These are phyloP conservation scores for Parotocinclus haroldoi DNA, from an alignment of 2,797 vertebrate species.

Conservation along the genomic window DNA sequence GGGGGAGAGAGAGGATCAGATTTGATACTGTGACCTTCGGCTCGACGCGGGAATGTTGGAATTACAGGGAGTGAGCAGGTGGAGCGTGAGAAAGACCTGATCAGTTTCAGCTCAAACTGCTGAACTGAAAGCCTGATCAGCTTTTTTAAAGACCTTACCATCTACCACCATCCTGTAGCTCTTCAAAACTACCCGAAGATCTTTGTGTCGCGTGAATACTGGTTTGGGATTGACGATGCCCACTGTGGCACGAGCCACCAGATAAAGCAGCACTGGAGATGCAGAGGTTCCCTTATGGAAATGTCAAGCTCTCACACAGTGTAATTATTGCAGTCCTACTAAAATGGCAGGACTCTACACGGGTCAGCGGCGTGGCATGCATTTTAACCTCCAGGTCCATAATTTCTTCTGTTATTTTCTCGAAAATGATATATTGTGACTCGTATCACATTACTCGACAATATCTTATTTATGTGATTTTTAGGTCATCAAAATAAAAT, in stretches of 20 bases:
- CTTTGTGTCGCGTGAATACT: too few species aligned
- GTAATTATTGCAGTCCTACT: background rate
- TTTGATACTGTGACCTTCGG: constrained; percentile 70
- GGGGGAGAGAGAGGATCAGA: constrained; percentile 80
- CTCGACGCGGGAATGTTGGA: background rate
- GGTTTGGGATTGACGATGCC: too few species aligned
- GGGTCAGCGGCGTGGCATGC: background rate
- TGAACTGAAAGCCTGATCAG: background rate
- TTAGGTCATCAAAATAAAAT: too few species aligned
- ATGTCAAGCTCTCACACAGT: constrained; percentile 6
- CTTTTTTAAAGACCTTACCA: too few species aligned
- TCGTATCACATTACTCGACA: too few species aligned
- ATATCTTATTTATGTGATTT: too few species aligned
- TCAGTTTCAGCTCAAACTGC: constrained; percentile 21
- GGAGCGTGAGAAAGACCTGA: constrained; percentile 8
- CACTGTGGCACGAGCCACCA: too few species aligned
- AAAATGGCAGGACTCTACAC: background rate
- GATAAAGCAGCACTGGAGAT: too few species aligned
- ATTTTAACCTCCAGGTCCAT: background rate
- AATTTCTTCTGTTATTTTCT: too few species aligned
- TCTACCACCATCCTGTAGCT: too few species aligned
- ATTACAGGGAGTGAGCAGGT: constrained; percentile 7
- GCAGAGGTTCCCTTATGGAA: background rate
- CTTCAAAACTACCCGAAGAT: too few species aligned
- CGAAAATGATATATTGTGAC: too few species aligned